Base-by-base conservation (phyloP, 2,113 vertebrate species). In the Paramormyrops kingsleyae region DNA sequence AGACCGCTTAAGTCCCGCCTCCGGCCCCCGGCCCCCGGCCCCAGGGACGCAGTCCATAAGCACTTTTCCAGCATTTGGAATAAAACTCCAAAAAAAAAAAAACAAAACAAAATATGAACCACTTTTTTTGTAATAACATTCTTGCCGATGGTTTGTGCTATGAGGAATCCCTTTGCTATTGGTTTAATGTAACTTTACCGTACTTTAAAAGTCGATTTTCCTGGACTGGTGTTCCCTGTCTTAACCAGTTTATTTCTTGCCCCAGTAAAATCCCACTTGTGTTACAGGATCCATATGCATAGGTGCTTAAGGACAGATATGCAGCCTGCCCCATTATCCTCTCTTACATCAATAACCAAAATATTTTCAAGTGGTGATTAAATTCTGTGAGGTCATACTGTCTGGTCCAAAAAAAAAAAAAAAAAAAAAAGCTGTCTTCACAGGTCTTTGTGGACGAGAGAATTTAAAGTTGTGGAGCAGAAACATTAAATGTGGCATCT, bases 61-160 rank as follows among this genome's bases (percentile, higher is more conserved):
- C 84, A n/a, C 17, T 87, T 87, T 87, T 87, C 89, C 66, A 91
- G 90, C 44, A 24, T 93, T 86, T 92, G 77, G 66, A 92, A 59
- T 91, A 52, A 24, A 47, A 52, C 42, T 89, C 24, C 9, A 84
- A 89, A 89, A 89, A 56, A 56, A 52, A n/a, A 49, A 88, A 87
- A 87, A 87, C 46, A 47, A 86, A 88, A 88, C 42, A 88, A 88
- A 88, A 88, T 88, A 49, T 88, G 66, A 89, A 84, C 19, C 50
- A 4, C 42, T 49, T 83, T 89, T 83, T 52, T 49, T 62, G 49
- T 39, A 59, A 89, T 39, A 53, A 89, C 84, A 84, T 19, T 46
- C 52, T 84, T 52, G 19, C 74, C 21, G 27, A 35, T 44, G 42
- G 44, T 87, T 87, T 77, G 42, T 66, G 83, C 89, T 21, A 42